Evolutionary conservation across 2,888 invertebrate genomes (phyloP).

Genomic region (Dicyrtomina minuta): DNA sequence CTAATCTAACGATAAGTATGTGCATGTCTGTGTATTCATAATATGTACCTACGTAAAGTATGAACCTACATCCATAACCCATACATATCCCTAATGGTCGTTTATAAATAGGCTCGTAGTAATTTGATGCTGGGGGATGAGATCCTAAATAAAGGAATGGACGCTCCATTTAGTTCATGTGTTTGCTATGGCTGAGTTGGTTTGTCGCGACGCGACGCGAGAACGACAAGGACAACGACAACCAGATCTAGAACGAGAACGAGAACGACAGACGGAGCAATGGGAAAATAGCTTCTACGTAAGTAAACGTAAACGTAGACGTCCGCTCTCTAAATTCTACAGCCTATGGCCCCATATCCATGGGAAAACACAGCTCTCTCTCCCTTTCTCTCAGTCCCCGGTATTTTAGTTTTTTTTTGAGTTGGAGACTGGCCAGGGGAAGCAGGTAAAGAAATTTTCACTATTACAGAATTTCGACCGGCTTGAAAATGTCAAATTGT

Average conservation of each 20-base stretch:
- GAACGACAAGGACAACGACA: too few species aligned
- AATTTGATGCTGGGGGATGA: not conserved
- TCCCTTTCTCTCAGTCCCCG: not conserved
- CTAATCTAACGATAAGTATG: too few species aligned
- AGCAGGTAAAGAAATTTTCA: slow-evolving; percentile 17
- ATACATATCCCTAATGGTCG: not conserved
- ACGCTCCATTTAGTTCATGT: slow-evolving; percentile 27
- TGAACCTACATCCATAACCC: too few species aligned
- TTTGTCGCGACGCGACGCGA: slow-evolving; percentile 17
- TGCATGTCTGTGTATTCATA: too few species aligned
- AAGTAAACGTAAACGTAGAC: too few species aligned
- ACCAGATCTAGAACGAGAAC: too few species aligned
- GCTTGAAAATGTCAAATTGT: slow-evolving; percentile 29
- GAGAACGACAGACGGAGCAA: too few species aligned
- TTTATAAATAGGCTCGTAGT: not conserved
- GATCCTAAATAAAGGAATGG: slow-evolving; percentile 9
- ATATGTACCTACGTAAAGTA: too few species aligned
- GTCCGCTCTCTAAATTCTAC: too few species aligned
- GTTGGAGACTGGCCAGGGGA: slow-evolving; percentile 18
- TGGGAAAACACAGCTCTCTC: not conserved
- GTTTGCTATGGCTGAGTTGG: slow-evolving; percentile 15
- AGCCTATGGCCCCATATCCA: too few species aligned
- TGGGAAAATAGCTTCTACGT: too few species aligned
- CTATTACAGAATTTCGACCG: slow-evolving; percentile 25
- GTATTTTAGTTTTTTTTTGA: not conserved